A percentile compares a stretch with the other conserved stretches of the same genome.
Evolutionary conservation across 2,113 vertebrate genomes (phyloP).

Genomic region (Leucopsar rothschildi): DNA sequence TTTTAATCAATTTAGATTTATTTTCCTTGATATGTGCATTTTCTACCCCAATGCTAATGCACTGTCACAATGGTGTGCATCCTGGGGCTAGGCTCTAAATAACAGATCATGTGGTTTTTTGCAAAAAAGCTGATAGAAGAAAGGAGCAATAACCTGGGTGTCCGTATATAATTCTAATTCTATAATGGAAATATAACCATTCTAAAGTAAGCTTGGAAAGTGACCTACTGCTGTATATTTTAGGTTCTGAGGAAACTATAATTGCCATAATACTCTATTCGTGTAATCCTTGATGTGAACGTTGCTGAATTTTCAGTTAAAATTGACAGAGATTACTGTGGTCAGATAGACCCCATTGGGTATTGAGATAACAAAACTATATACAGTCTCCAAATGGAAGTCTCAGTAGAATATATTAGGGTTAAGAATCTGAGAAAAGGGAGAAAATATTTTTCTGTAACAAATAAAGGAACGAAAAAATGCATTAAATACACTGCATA

Average conservation of each 20-base stretch:
- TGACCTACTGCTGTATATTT: neutral
- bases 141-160: neutral
- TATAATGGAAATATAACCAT: neutral
- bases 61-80: neutral
- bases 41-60: neutral
- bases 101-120: neutral
- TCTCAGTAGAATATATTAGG: neutral
- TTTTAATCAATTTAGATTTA: neutral
- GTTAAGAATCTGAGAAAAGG: neutral
- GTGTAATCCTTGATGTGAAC: neutral
- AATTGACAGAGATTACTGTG: slow-evolving; percentile 18
- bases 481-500: neutral
- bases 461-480: neutral
- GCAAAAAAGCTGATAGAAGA: neutral
- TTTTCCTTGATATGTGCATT: neutral
- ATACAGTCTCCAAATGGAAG: neutral
- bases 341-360: neutral
- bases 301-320: neutral
- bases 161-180: neutral
- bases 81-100: neutral
- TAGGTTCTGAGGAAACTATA: neutral
- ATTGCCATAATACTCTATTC: neutral
- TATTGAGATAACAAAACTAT: neutral
- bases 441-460: neutral
- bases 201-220: neutral